Conservation (phyloP, 2,888 invertebrate species). For the Melanophora roralis region DNA sequence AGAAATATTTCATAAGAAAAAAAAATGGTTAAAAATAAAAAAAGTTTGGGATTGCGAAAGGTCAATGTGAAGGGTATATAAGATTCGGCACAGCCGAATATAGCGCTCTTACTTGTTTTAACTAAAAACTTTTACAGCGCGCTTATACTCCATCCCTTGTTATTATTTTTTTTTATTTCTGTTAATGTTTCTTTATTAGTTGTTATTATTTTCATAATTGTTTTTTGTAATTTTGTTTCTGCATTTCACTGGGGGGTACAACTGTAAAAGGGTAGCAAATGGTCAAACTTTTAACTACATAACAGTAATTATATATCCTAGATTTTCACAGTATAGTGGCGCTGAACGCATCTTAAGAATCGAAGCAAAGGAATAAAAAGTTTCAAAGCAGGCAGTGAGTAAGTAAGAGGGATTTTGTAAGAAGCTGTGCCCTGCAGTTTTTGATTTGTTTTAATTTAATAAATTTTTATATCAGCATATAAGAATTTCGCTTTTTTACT, state of each 20-base stretch:
- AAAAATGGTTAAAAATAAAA: too few relatives aligned
- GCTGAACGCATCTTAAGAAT: not conserved
- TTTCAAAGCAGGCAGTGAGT: conserved; percentile 14
- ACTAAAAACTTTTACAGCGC: conserved; percentile 30
- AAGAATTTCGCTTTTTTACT: too few relatives aligned
- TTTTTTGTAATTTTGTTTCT: conserved; percentile 23
- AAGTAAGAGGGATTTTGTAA: not conserved
- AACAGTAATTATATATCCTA: conserved; percentile 30
- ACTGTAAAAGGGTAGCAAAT: not conserved
- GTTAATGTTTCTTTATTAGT: conserved; percentile 48
- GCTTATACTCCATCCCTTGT: not conserved
- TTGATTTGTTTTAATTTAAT: too few relatives aligned
- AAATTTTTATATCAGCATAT: too few relatives aligned
- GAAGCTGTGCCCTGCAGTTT: too few relatives aligned
- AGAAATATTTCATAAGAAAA: too few relatives aligned
- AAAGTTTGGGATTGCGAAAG: too few relatives aligned
- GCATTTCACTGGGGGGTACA: not conserved
- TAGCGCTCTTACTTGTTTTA: too few relatives aligned
- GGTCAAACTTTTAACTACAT: conserved; percentile 49
- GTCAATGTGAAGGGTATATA: too few relatives aligned
- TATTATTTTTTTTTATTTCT: not conserved
- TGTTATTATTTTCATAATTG: conserved; percentile 55
- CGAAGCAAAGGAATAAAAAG: not conserved
- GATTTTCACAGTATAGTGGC: not conserved
- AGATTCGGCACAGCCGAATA: too few relatives aligned